Base-by-base conservation (phyloP, 2,888 invertebrate species). In the Orthosia gothica region DNA sequence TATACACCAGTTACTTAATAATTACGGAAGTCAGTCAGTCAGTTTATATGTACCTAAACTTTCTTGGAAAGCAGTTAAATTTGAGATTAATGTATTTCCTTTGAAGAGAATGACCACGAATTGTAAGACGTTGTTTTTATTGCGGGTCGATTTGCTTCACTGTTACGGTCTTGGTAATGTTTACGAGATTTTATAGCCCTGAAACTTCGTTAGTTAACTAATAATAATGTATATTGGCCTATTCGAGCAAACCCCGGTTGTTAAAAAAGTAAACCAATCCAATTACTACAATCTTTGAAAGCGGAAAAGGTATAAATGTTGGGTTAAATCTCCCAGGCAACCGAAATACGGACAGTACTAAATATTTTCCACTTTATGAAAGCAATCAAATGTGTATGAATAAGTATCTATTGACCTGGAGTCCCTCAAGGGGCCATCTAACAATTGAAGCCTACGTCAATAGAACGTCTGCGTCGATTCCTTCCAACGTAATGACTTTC, bases 1-100 rank as follows among this genome's bases (percentile, higher is more conserved):
- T 77, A 85, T 64, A 78, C 86, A 62, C 57, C 59, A 83, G 70
- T 81, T 80, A 71, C 61, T 79, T 76, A 81, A 87, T 83, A 74
- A 71, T 69, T 69, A 85, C 76, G 78, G 76, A 81, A 79, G 81
- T 55, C 59, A 18, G 18, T 59, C 59, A 18, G 18, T 59, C 32
- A 59, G 40, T 20, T 45, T 45, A 61, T 57, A 54, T 64, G 50
- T 55, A 40, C 40, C 40, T 40, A 50, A 54, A 70, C 73, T 87
- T 75, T 84, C 73, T 78, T 81, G 66, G 61, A 70, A 65, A 65
- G 12, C 40, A 62, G 49, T 84, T 55, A 81, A 84, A 68, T 84
- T 15, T 47, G 23, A 57, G 50, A 70, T 76, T 66, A 68, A 71
- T 69, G 50, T 52, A 47, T 77, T 57, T 77, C 61, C 71, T 69